Conservation (phyloP, 1,140 invertebrate species). For the Drosophila mayri region DNA sequence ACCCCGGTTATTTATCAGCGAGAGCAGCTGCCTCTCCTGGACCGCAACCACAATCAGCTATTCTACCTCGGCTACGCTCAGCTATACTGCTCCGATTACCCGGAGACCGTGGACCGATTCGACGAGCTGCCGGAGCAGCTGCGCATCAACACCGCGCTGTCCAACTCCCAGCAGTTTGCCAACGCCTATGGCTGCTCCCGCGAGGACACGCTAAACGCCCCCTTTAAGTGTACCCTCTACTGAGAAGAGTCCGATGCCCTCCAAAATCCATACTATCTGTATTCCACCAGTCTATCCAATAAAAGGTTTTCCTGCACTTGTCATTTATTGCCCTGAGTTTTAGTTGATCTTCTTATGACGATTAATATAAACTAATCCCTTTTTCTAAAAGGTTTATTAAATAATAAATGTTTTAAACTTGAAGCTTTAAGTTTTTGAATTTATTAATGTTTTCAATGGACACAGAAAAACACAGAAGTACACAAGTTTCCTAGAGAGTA, state of each 20-base stretch:
- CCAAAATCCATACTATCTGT: constrained; percentile 4
- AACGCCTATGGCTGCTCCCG: constrained; percentile 89
- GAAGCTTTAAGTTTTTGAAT: too few relatives aligned
- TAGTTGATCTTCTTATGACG: too few relatives aligned
- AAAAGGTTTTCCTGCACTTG: constrained; percentile 26
- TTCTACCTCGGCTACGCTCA: constrained; percentile 97
- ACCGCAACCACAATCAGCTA: constrained; percentile 92
- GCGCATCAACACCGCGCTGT: constrained; percentile 92
- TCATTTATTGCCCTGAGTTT: background rate
- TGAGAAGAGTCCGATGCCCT: constrained; percentile 13
- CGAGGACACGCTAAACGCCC: constrained; percentile 92
- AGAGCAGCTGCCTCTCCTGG: constrained; percentile 90
- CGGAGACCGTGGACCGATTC: constrained; percentile 56
- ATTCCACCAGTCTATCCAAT: constrained; percentile 22
- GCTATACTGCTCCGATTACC: constrained; percentile 82
- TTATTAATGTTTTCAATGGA: too few relatives aligned
- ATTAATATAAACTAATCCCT: too few relatives aligned
- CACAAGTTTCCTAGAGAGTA: too few relatives aligned
- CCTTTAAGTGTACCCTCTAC: constrained; percentile 89
- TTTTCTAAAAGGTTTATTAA: background rate
- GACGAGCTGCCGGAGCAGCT: constrained; percentile 88
- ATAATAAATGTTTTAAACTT: background rate
- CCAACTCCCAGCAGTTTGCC: constrained; percentile 93
- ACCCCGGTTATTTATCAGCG: constrained; percentile 85
- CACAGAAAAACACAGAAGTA: too few relatives aligned